Evolutionary conservation across 2,113 vertebrate genomes (phyloP).

Genomic region (Sialia sialis): DNA sequence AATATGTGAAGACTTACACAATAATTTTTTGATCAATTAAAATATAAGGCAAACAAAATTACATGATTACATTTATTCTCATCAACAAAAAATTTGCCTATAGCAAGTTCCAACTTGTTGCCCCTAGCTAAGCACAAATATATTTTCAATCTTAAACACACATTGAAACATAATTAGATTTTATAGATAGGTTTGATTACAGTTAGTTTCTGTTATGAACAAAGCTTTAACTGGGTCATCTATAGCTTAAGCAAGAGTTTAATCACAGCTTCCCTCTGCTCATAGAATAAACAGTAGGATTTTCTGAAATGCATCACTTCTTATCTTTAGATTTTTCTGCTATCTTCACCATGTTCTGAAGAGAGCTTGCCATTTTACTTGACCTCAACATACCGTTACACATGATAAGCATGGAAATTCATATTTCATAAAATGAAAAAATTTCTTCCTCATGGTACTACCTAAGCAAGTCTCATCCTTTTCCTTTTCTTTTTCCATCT

Average conservation of each 20-base stretch:
- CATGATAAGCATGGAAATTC: background rate
- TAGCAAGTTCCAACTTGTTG: background rate
- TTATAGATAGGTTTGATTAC: slow-evolving; percentile 8
- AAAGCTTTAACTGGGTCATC: slow-evolving; percentile 43
- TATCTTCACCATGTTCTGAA: background rate
- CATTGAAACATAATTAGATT: slow-evolving; percentile 27
- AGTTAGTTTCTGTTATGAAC: background rate
- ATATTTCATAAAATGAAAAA: background rate
- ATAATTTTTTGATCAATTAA: background rate
- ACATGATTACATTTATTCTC: background rate
- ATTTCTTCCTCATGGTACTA: background rate
- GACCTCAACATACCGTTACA: background rate
- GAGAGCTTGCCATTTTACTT: background rate
- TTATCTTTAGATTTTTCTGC: background rate
- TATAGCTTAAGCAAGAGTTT: slow-evolving; percentile 14
- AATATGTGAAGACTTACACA: background rate
- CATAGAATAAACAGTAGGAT: background rate
- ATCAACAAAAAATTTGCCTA: background rate
- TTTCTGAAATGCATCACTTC: background rate
- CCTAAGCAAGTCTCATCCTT: background rate
- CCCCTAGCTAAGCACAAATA: background rate
- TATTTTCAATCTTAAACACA: background rate
- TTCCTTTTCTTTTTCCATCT: background rate
- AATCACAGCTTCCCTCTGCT: slow-evolving; percentile 1
- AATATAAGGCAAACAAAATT: background rate